Base-by-base conservation (phyloP, 2,797 vertebrate species). In the Hypotaenidia okinawae region DNA sequence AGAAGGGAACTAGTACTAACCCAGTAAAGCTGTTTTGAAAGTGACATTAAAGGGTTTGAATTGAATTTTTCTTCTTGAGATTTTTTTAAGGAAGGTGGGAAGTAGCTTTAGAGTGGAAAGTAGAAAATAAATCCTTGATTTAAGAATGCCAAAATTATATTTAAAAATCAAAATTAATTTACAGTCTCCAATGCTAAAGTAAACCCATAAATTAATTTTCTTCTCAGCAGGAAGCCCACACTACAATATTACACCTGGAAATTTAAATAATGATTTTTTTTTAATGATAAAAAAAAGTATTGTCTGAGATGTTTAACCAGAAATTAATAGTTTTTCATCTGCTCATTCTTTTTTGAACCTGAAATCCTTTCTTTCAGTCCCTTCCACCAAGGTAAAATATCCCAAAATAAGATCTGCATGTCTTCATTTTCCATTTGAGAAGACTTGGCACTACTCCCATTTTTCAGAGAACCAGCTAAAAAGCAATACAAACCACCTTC, bases 401-500 rank as follows among this genome's bases (percentile, higher is more conserved):
- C 27, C 11, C 2, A 21, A 87, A 87, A 78, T 68, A 75, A 66
- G n/a, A 75, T 49, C 10, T 45, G 1, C 8, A 9, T 51, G 21
- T 74, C 41, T 72, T 64, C 27, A 41, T 51, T 68, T 6, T 51
- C 28, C 22, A 3, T 77, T 76, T 91, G 39, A 88, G 57, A 88
- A 84, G 22, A 22, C 5, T 58, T 95, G 69, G 18, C 57, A 13
- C 9, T 52, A 25, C n/a, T 75, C 33, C n/a, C 14, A 1, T 63
- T 79, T 88, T 84, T 86, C 32, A 69, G 17, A 67, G 37, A 81
- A 66, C 6, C 4, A 59, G 8, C 10, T 86, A 73, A 84, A 93
- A 66, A 88, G 22, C 6, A 91, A 89, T 91, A 69, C 49, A 76
- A 69, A 84, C 43, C 28, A 76, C 35, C 62, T 92, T 95, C 87